Conservation (phyloP, 2,888 invertebrate genomes). For the Dryobota labecula region DNA sequence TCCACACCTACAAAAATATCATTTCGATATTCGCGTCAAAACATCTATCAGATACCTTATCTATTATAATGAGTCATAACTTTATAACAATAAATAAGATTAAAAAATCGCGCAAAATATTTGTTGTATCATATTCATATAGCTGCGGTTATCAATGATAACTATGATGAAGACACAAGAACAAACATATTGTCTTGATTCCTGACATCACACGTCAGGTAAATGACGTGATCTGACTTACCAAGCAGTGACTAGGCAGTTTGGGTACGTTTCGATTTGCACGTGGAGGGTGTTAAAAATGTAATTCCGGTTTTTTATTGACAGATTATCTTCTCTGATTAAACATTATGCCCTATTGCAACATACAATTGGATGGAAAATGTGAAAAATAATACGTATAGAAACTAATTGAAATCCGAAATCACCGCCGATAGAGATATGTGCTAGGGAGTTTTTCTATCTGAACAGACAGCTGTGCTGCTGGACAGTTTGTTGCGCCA, state of each 20-base stretch:
- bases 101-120: constrained; percentile 1
- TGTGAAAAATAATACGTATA: too few species aligned
- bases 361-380: neutral
- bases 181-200: neutral
- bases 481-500: too few species aligned
- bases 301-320: constrained; percentile 14
- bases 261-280: neutral
- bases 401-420: neutral
- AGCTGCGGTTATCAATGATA: constrained; percentile 23
- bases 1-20: constrained; percentile 35
- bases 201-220: neutral
- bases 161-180: constrained; percentile 12
- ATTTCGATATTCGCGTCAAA: constrained; percentile 19
- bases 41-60: constrained; percentile 22
- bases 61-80: constrained; percentile 25
- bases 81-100: constrained; percentile 28
- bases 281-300: neutral
- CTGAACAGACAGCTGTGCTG: too few species aligned
- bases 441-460: too few species aligned
- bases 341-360: neutral
- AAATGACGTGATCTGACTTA: constrained; percentile 4
- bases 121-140: neutral
- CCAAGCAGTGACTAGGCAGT: constrained; percentile 25
- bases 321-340: constrained; percentile 1
- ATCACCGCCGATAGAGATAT: neutral